Base-by-base conservation (phyloP, 2,797 vertebrate genomes). In the Todus mexicanus region DNA sequence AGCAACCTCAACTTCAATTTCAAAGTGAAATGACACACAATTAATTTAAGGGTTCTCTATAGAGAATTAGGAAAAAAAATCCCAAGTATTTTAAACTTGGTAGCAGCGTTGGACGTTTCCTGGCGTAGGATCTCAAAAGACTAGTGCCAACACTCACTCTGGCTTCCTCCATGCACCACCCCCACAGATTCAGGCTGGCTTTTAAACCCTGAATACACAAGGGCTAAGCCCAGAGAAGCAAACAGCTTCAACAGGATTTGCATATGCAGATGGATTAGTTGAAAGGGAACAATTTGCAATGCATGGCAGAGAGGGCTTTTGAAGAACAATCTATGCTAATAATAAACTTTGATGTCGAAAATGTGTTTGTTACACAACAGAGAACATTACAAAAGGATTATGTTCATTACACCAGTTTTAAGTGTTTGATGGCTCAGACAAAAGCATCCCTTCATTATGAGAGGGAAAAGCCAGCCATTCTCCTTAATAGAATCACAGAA, bases 21-120 rank as follows among this genome's bases (percentile, higher is more conserved):
- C 37, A 4, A 59, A 74, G 7, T 25, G 14, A 9, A 47, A 18
- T 15, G 1, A 10, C 0, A 17, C 2, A 5, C 9, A 27, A 47
- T 25, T 26, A 33, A 6, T 38, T 63, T 40, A 26, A 54, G 45
- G 8, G 59, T 27, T 42, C 33, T 27, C 37, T 53, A 14, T 0
- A 13, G 12, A 6, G 21, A 53, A 64, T 0, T 12, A 38, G 7
- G 7, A 35, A 38, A 26, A 14, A 43, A 38, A 37, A 31, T 3
- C 0, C 1, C 2, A 1, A 0, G 1, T 16, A 9, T 53, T 63
- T n/a, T 6, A 8, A 48, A 27, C 8, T 9, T 0, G 0, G 42
- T 16, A 47, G 33, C 65, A 63, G 71, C 1, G 7, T 31, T 27
- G 53, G 33, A 11, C 57, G 18, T 40, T 60, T n/a, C n/a, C n/a